Conservation (phyloP, 2,113 vertebrate species). For the Phrynosoma blainvillii region DNA sequence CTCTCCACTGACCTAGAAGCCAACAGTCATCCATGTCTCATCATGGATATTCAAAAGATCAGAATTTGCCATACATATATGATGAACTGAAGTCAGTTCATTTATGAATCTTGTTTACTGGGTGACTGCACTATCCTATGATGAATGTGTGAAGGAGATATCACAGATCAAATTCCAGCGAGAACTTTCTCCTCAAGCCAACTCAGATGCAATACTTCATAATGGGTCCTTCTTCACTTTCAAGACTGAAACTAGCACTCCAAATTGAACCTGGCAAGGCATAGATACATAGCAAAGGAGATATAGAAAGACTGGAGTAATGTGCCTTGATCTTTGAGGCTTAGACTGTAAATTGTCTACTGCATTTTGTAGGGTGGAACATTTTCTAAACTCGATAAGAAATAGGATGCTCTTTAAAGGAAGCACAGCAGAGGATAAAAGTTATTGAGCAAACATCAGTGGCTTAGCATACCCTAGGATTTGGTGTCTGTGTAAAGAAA, state of each 20-base stretch:
- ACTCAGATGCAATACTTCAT: background rate
- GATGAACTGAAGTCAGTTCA: background rate
- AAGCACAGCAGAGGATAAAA: background rate
- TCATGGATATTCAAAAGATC: too few species aligned
- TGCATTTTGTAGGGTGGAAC: background rate
- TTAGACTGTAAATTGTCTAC: background rate
- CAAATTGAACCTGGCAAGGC: background rate
- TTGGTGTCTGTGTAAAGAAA: background rate
- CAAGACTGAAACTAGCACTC: background rate
- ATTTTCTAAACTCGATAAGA: background rate
- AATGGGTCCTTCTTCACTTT: background rate
- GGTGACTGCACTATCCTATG: background rate
- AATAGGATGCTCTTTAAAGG: background rate
- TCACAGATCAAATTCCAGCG: background rate
- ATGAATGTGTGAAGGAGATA: background rate
- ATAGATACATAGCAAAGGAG: background rate
- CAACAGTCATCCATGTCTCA: too few species aligned
- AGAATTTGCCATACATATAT: background rate
- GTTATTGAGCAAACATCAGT: background rate
- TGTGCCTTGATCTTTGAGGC: too few species aligned
- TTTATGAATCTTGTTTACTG: background rate
- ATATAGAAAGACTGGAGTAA: background rate
- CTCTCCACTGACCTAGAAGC: too few species aligned
- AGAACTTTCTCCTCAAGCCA: background rate
- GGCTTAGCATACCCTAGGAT: background rate